Percentiles rank a stretch among this genome's conserved stretches.
Evolutionary conservation across 1,140 invertebrate species (phyloP).

Genomic region (Sesamia nonagrioides): DNA sequence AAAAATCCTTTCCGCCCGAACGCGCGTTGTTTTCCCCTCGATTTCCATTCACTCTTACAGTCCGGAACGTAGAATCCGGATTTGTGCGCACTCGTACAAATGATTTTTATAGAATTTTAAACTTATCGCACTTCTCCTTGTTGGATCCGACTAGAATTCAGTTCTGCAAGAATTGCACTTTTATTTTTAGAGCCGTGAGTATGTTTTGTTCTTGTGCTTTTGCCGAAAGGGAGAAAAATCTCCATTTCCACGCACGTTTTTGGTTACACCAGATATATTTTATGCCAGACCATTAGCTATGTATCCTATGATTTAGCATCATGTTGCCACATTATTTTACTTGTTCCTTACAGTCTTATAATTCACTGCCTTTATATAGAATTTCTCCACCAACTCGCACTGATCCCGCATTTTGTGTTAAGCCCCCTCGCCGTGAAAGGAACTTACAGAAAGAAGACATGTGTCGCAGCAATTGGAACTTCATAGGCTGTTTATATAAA

Average conservation of each 20-base stretch:
- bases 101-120: slow-evolving; percentile 51
- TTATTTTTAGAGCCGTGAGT: not conserved
- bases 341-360: not conserved
- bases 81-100: slow-evolving; percentile 50
- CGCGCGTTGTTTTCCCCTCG: slow-evolving; percentile 54
- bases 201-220: slow-evolving; percentile 11
- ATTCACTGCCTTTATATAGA: not conserved
- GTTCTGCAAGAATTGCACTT: slow-evolving; percentile 16
- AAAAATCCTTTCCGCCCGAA: slow-evolving; percentile 52
- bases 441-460: too few relatives aligned
- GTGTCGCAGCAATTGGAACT: too few relatives aligned
- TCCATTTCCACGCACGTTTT: not conserved
- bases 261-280: not conserved
- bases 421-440: too few relatives aligned
- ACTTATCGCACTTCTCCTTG: slow-evolving; percentile 40
- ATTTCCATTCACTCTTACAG: slow-evolving; percentile 54
- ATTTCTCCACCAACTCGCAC: not conserved
- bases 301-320: not conserved
- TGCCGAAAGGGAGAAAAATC: not conserved
- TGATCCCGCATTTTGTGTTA: too few relatives aligned
- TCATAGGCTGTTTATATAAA: too few relatives aligned
- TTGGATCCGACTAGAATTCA: slow-evolving; percentile 34
- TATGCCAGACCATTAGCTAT: not conserved
- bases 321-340: not conserved
- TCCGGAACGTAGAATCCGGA: slow-evolving; percentile 48